Conservation (phyloP, 2,797 vertebrate genomes). For the Lacerta bilineata region DNA sequence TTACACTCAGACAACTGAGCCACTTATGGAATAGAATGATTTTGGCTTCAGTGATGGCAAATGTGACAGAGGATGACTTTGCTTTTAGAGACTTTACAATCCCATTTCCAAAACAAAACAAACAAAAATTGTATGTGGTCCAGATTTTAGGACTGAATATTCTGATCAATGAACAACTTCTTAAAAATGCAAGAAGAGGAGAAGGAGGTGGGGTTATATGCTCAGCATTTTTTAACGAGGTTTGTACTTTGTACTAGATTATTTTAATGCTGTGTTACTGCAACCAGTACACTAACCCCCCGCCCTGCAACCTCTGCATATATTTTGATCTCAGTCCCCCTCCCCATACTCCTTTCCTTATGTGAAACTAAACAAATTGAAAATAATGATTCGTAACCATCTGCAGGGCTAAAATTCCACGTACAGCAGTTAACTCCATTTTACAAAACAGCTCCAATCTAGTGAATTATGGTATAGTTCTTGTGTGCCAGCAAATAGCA, state of each 20-base stretch:
- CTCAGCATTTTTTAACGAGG: slow-evolving; percentile 36
- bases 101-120: slow-evolving; percentile 59
- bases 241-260: neutral
- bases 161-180: slow-evolving; percentile 46
- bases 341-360: slow-evolving; percentile 61
- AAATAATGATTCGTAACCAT: slow-evolving; percentile 83
- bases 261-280: slow-evolving; percentile 49
- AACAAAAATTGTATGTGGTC: slow-evolving; percentile 45
- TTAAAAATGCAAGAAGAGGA: slow-evolving; percentile 17
- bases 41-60: slow-evolving; percentile 72
- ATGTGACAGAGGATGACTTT: slow-evolving; percentile 73
- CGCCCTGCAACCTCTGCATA: neutral
- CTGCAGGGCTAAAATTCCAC: slow-evolving; percentile 82
- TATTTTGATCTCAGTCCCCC: slow-evolving; percentile 37
- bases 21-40: slow-evolving; percentile 72
- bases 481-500: slow-evolving; percentile 77
- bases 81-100: slow-evolving; percentile 71
- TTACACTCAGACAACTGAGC: slow-evolving; percentile 75
- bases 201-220: neutral
- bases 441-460: slow-evolving; percentile 82
- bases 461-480: slow-evolving; percentile 77
- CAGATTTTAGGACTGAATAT: slow-evolving; percentile 52
- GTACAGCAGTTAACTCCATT: slow-evolving; percentile 83
- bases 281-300: slow-evolving; percentile 45
- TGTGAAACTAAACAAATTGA: slow-evolving; percentile 81